A percentile compares a stretch with the other conserved stretches of the same genome.
Conservation (phyloP, 2,113 vertebrate species). For the Mionectes macconnelli region DNA sequence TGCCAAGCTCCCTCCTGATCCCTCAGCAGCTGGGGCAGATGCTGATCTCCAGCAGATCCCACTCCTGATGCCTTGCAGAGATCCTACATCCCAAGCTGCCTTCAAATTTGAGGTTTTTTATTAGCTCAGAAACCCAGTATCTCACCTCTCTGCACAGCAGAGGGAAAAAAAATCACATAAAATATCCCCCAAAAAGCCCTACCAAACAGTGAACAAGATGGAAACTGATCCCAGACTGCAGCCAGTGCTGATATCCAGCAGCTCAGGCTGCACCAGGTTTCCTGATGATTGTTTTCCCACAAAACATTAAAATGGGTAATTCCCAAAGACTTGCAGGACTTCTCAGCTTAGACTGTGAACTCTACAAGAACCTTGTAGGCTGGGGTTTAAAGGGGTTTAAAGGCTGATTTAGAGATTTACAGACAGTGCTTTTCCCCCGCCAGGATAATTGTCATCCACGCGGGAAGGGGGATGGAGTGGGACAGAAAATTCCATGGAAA, state of each 20-base stretch:
- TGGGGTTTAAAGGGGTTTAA: neutral
- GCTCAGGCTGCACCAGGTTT: neutral
- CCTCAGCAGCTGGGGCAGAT: neutral
- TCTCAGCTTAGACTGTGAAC: accelerated
- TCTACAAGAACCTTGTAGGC: neutral
- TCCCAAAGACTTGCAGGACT: neutral
- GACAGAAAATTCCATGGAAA: neutral
- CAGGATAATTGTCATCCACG: accelerated
- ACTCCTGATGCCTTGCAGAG: neutral
- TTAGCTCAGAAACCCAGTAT: neutral
- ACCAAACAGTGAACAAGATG: neutral
- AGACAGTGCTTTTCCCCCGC: accelerated
- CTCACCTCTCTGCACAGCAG: neutral
- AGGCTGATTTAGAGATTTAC: neutral
- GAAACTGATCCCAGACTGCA: neutral
- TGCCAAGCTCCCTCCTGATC: neutral
- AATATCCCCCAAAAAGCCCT: accelerated
- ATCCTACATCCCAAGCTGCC: neutral
- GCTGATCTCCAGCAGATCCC: neutral
- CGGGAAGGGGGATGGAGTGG: neutral
- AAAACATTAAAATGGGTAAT: neutral
- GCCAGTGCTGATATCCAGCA: accelerated
- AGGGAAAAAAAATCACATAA: neutral
- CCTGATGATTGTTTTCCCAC: neutral
- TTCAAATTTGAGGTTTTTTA: neutral